phyloP scores from a whole-genome alignment of 2,888 invertebrate genomes.

The Bugula neritina region DNA sequence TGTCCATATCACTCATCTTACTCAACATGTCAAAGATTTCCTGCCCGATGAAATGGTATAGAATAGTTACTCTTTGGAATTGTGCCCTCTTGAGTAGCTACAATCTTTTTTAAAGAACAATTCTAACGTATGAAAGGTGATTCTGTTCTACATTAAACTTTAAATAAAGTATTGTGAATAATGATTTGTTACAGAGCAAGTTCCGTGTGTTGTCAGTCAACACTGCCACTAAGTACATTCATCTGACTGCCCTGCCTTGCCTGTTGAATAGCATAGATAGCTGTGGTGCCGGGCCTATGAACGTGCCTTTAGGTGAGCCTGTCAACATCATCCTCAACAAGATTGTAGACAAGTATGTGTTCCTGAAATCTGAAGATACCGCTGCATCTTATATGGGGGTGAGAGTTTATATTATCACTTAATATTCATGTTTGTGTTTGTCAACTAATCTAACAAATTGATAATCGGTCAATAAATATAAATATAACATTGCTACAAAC shows the following conservation, averaged over 20 bases:
- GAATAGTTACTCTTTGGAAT: neutral
- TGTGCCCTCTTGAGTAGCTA: too few species aligned
- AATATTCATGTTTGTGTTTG: too few species aligned
- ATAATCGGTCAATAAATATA: too few species aligned
- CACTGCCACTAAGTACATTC: slow-evolving; percentile 8
- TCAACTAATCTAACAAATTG: too few species aligned
- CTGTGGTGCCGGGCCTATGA: neutral
- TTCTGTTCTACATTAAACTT: too few species aligned
- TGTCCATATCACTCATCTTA: slow-evolving; percentile 3
- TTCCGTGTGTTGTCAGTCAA: neutral
- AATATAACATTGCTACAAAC: too few species aligned
- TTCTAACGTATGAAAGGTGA: too few species aligned
- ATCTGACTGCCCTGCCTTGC: neutral
- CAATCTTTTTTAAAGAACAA: too few species aligned
- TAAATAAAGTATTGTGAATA: too few species aligned
- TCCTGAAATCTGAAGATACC: neutral
- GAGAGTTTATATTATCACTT: too few species aligned
- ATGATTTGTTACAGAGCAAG: slow-evolving; percentile 1
- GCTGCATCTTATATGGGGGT: slow-evolving; percentile 3
- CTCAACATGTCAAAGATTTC: slow-evolving; percentile 19
- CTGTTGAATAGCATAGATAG: neutral
- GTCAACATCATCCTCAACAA: neutral
- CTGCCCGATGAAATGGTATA: neutral
- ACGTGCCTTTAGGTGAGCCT: slow-evolving; percentile 5
- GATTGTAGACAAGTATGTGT: slow-evolving; percentile 21